phyloP scores from a whole-genome alignment of 2,888 invertebrate species.

The Agrilus mali region DNA sequence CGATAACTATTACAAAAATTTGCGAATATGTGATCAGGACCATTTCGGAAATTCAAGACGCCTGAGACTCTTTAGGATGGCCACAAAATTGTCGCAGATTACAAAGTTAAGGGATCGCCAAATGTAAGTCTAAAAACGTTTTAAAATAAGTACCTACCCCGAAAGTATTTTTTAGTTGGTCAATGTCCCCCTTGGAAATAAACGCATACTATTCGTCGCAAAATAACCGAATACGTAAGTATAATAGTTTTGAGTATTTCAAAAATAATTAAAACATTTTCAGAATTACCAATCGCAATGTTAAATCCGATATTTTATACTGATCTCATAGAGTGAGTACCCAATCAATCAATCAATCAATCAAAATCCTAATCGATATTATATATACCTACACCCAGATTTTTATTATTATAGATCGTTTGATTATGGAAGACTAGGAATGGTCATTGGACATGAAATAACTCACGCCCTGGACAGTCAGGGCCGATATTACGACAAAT shows the following conservation, averaged over 20 bases:
- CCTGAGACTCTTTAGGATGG: conserved; percentile 26
- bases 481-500: conserved; percentile 38
- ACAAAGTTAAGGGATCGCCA: conserved; percentile 19
- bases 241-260: not conserved
- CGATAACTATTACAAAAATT: conserved; percentile 27
- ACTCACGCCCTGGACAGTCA: conserved; percentile 37
- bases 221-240: conserved; percentile 37
- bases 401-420: conserved; percentile 28
- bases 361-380: not conserved
- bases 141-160: not conserved
- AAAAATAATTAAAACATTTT: conserved; percentile 5
- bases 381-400: conserved; percentile 5
- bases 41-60: conserved; percentile 29
- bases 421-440: conserved; percentile 43
- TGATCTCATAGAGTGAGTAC: conserved; percentile 18
- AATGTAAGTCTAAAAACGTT: conserved; percentile 13
- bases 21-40: conserved; percentile 29
- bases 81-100: conserved; percentile 24
- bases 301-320: conserved; percentile 42
- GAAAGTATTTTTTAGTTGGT: conserved; percentile 24
- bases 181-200: conserved; percentile 38
- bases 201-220: conserved; percentile 53
- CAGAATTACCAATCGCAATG: conserved; percentile 42
- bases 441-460: conserved; percentile 44
- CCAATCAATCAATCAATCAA: not conserved